Conservation (phyloP, 2,797 vertebrate genomes). For the Numenius phaeopus region DNA sequence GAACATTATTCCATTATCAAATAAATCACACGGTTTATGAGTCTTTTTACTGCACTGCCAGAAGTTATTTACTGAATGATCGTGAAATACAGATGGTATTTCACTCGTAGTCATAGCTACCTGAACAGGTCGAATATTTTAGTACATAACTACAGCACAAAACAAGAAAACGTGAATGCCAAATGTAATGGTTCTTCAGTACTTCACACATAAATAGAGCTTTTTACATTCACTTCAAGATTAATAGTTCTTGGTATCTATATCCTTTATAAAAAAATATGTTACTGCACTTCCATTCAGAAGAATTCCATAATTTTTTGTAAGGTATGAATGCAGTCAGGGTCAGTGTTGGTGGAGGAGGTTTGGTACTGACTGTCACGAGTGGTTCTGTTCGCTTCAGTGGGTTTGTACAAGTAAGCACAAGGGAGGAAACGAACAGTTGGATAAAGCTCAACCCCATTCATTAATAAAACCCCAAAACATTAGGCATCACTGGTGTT, state of each 20-base stretch:
- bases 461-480: not conserved
- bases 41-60: slow-evolving; percentile 50
- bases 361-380: not conserved
- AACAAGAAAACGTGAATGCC: not conserved
- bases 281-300: not conserved
- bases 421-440: not conserved
- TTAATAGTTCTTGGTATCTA: not conserved
- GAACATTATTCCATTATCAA: slow-evolving; percentile 56
- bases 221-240: not conserved
- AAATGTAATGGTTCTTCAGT: not conserved
- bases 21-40: slow-evolving; percentile 67
- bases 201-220: not conserved
- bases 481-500: not conserved
- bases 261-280: not conserved
- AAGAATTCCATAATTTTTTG: not conserved
- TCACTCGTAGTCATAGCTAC: slow-evolving; percentile 29
- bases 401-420: not conserved
- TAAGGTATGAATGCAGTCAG: not conserved
- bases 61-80: slow-evolving; percentile 60
- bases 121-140: slow-evolving; percentile 19
- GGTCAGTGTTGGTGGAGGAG: not conserved
- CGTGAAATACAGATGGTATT: slow-evolving; percentile 57
- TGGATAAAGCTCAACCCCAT: not conserved
- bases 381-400: not conserved
- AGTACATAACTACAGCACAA: not conserved